Base-by-base conservation (phyloP, 2,888 invertebrate genomes). In the Mactromeris polynyma region DNA sequence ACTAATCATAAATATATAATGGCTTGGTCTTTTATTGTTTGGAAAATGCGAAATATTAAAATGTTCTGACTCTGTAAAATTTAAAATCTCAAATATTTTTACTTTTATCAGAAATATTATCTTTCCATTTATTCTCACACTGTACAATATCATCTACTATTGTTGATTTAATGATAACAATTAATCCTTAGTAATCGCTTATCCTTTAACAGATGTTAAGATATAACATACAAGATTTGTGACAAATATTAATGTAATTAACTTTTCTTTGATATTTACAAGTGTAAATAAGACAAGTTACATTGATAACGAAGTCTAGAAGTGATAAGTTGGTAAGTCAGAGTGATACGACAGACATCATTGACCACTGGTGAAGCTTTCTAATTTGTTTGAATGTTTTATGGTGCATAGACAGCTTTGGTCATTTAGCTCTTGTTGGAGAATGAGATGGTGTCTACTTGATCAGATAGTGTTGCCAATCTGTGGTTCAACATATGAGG, bases 181-280 rank as follows among this genome's bases (percentile, higher is more conserved):
- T 64, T 21, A 64, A 64, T 64, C 58, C n/a, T 64, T 26, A n/a
- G 26, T 64, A 26, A 64, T 64, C 58, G n/a, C 26, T 26, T 26
- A 64, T 64, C 58, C 58, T 64, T n/a, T 64, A 64, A 64, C 58
- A 64, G 26, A 64, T 64, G 58, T 64, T n/a, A 9, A 64, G 58
- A 64, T 64, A 64, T 64, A 26, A 64, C 6, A 11, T 64, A 64
- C 9, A 26, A 1, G 26, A 26, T 64, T 26, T 64, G 26, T 64
- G 58, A 64, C n/a, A 64, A 64, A 26, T 64, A 26, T 64, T 64
- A 64, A 64, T 64, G 26, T 26, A 26, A 64, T 64, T 64, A 26
- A 64, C n/a, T n/a, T 64, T 9, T 64, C 26, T 26, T 26, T 9
- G 58, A 64, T 64, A 26, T 64, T 17, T 64, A 7, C 0, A 9